Conservation (phyloP, 2,797 vertebrate genomes). For the Muscicapa comitata region DNA sequence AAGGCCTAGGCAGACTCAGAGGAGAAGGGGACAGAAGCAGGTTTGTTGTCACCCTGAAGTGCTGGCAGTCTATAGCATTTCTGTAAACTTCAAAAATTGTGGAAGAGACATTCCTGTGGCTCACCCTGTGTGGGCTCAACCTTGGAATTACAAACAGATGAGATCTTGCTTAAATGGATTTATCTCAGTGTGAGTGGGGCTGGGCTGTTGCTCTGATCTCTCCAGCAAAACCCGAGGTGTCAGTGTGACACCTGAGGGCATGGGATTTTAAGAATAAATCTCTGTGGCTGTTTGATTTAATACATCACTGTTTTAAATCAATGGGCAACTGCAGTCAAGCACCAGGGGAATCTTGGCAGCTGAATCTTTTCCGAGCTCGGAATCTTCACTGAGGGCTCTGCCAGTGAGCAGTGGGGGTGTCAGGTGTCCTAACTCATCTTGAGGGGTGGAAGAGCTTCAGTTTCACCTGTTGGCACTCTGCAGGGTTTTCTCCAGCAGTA, state of each 20-base stretch:
- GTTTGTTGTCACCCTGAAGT: neutral
- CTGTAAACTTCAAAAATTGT: neutral
- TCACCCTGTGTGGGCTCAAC: neutral
- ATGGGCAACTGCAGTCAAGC: neutral
- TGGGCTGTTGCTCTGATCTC: neutral
- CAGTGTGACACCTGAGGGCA: neutral
- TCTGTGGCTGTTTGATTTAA: neutral
- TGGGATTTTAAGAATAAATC: neutral
- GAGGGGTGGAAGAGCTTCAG: neutral
- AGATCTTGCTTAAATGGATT: neutral
- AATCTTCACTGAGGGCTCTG: neutral
- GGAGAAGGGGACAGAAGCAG: neutral
- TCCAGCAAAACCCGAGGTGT: rapidly evolving
- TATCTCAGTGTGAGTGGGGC: neutral
- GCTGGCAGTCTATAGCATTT: neutral
- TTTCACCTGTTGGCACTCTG: neutral
- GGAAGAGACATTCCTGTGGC: neutral
- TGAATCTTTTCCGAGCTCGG: neutral
- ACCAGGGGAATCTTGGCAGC: neutral
- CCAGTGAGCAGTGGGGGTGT: neutral
- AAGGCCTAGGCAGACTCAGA: neutral
- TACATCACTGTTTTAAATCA: neutral
- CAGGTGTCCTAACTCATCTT: neutral
- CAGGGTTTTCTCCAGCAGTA: neutral
- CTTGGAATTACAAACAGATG: neutral